Percentiles rank a stretch among this genome's conserved stretches.
phyloP scores from a whole-genome alignment of 2,797 vertebrate genomes.

The Eupleurogrammus muticus region DNA sequence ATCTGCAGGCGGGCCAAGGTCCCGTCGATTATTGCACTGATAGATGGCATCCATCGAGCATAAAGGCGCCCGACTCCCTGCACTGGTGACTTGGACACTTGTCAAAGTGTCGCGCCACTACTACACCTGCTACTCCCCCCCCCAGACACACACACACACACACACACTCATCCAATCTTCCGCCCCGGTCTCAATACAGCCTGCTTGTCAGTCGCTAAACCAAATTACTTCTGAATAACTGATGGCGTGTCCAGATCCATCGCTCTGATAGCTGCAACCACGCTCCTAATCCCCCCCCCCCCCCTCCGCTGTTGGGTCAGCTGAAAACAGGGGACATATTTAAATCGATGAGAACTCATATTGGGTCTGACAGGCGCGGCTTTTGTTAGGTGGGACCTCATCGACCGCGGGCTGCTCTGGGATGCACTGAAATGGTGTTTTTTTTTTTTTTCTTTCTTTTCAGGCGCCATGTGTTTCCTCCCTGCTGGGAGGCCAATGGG shows the following conservation, averaged over 20 bases:
- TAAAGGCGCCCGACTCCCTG: conserved; percentile 10
- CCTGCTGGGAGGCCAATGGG: conserved; percentile 11
- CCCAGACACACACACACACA: too few species aligned
- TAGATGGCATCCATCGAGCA: conserved; percentile 59
- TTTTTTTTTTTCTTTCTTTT: too few species aligned
- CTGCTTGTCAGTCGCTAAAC: conserved; percentile 65
- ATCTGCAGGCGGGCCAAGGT: conserved; percentile 31
- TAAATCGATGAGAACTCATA: conserved; percentile 69
- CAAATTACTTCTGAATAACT: conserved; percentile 69
- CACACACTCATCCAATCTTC: conserved; percentile 10
- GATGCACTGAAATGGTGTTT: conserved; percentile 33
- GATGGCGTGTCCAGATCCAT: conserved; percentile 61
- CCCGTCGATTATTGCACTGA: conserved; percentile 42
- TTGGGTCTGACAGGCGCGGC: conserved; percentile 67
- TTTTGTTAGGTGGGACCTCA: conserved; percentile 57
- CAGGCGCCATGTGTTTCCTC: conserved; percentile 6
- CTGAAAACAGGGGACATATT: conserved; percentile 53
- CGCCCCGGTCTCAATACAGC: conserved; percentile 35
- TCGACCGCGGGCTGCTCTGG: conserved; percentile 36
- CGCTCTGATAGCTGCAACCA: conserved; percentile 36
- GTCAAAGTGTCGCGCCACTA: conserved; percentile 47
- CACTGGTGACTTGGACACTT: conserved; percentile 41
- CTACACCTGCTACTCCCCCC: conserved; percentile 1
- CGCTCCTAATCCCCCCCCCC: conserved; percentile 44
- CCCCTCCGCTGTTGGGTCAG: conserved; percentile 52